A percentile compares a stretch with the other conserved stretches of the same genome.
These are phyloP conservation scores for Ceyx melanurus DNA, from an alignment of 2,113 vertebrate species.

Conservation along the genomic window DNA sequence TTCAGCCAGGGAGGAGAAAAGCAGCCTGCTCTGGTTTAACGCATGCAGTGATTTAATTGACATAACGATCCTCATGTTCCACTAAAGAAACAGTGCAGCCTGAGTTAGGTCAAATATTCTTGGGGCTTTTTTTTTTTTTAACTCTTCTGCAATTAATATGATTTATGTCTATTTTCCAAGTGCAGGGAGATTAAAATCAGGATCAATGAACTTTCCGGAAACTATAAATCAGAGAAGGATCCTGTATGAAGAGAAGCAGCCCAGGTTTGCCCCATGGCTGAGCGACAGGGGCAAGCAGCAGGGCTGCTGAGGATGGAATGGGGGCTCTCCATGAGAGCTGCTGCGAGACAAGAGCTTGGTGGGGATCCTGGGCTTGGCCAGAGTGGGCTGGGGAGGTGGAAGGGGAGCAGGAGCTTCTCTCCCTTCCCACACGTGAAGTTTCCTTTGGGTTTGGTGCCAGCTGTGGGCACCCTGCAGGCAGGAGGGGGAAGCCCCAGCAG, in stretches of 20 bases:
- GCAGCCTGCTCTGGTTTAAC: background rate
- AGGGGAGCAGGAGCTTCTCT: background rate
- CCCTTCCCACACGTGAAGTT: background rate
- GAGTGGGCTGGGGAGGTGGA: background rate
- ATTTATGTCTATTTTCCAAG: background rate
- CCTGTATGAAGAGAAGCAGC: background rate
- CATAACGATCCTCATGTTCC: background rate
- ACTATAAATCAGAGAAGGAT: background rate
- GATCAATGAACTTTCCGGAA: background rate
- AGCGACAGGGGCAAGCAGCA: background rate
- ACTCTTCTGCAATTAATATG: background rate
- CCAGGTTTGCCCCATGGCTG: background rate
- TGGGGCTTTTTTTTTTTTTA: background rate
- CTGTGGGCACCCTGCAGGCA: background rate
- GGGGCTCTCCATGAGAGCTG: background rate
- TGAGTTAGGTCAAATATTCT: background rate
- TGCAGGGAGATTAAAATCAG: background rate
- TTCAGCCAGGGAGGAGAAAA: background rate
- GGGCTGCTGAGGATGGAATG: rapidly evolving
- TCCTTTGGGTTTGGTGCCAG: background rate
- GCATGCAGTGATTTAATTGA: background rate
- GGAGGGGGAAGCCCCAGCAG: background rate
- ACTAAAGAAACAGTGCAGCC: background rate
- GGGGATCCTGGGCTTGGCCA: background rate
- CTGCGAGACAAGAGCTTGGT: rapidly evolving